These are phyloP conservation scores for Gnathonemus longibarbis DNA, from an alignment of 2,113 vertebrate genomes.

Conservation along the genomic window DNA sequence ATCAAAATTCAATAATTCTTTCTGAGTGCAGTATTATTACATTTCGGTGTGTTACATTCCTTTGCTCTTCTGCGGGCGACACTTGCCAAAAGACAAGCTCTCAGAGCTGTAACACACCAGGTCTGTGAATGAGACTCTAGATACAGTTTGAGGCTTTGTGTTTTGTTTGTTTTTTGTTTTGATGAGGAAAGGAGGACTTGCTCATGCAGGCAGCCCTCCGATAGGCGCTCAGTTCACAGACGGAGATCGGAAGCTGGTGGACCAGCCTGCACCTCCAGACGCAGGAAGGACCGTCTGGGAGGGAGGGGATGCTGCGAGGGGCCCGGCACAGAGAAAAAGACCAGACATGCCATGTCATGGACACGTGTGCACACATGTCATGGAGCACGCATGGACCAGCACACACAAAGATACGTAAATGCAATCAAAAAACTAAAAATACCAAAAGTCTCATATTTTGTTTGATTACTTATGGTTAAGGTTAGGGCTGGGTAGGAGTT, in stretches of 20 bases:
- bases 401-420: neutral
- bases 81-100: neutral
- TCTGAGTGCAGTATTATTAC: constrained; percentile 39
- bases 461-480: too few relatives aligned
- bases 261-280: too few relatives aligned
- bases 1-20: constrained; percentile 43
- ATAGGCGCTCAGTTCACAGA: neutral
- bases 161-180: neutral
- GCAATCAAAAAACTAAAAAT: too few relatives aligned
- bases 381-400: neutral
- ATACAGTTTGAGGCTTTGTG: neutral
- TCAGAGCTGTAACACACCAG: neutral
- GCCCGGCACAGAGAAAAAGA: neutral
- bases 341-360: neutral
- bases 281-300: neutral
- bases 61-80: constrained; percentile 30
- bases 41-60: constrained; percentile 29
- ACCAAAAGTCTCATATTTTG: too few relatives aligned
- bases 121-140: neutral
- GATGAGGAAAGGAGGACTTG: neutral
- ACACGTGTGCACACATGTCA: neutral
- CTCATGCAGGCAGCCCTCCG: neutral
- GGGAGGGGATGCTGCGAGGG: neutral
- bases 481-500: too few relatives aligned
- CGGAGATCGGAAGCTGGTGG: neutral